phyloP scores from a whole-genome alignment of 1,140 invertebrate species.

The Trachymyrmex cornetzi region DNA sequence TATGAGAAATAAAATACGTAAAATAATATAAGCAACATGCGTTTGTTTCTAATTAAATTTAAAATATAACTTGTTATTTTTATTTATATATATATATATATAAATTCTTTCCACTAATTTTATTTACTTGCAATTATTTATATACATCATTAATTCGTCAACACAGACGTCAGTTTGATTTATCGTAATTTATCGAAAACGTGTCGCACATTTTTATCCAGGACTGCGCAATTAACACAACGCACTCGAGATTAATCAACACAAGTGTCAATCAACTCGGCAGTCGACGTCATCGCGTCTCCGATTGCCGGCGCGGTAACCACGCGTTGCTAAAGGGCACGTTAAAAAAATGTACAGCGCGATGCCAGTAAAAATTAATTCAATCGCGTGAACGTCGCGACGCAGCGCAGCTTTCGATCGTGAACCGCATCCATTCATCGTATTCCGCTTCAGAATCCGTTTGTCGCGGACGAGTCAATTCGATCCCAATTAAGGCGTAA shows the following conservation, averaged over 20 bases:
- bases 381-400: background rate
- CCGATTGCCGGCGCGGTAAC: constrained; percentile 11
- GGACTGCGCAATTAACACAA: background rate
- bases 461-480: constrained; percentile 11
- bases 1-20: background rate
- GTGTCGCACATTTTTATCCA: background rate
- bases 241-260: background rate
- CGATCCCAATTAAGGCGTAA: constrained; percentile 59
- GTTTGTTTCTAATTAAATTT: background rate
- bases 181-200: background rate
- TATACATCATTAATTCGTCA: background rate
- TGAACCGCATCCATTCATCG: background rate
- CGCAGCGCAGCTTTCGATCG: background rate
- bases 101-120: background rate
- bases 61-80: background rate
- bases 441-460: constrained; percentile 16
- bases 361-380: constrained; percentile 43
- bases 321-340: background rate
- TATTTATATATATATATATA: background rate
- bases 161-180: background rate
- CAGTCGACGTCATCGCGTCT: background rate
- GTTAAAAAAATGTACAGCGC: constrained; percentile 23
- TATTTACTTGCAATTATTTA: background rate
- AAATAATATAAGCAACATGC: background rate
- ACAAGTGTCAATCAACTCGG: constrained; percentile 30